Percentiles rank a stretch among this genome's conserved stretches.
phyloP scores from a whole-genome alignment of 2,113 vertebrate genomes.

The Pangasianodon hypophthalmus region DNA sequence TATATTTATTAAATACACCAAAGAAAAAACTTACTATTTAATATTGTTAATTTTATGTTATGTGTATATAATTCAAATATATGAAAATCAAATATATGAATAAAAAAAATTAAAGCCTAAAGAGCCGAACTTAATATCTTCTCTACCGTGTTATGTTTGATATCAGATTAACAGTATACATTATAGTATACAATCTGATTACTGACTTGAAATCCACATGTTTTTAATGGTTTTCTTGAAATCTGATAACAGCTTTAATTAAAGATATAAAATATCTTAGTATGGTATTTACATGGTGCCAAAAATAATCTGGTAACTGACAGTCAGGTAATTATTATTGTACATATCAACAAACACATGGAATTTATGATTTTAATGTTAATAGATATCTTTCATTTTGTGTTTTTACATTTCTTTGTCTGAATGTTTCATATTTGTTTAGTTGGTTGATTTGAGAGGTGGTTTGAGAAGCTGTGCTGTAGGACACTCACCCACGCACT shows the following conservation, averaged over 20 bases:
- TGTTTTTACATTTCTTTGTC: background rate
- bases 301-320: background rate
- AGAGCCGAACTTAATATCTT: background rate
- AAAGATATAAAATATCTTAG: background rate
- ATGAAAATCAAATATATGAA: background rate
- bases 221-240: background rate
- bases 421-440: background rate
- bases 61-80: background rate
- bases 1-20: background rate
- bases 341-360: background rate
- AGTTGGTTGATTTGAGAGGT: background rate
- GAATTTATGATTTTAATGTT: background rate
- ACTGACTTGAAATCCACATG: background rate
- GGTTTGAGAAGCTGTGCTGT: background rate
- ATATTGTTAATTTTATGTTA: background rate
- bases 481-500: conserved; percentile 87
- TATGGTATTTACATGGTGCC: background rate
- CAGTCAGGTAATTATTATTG: background rate
- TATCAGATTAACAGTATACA: background rate
- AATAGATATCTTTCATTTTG: background rate
- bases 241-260: background rate
- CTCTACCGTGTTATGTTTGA: background rate
- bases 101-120: background rate
- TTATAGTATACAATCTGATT: background rate
- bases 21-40: background rate